Conservation (phyloP, 2,797 vertebrate species). For the Platalea minor region DNA sequence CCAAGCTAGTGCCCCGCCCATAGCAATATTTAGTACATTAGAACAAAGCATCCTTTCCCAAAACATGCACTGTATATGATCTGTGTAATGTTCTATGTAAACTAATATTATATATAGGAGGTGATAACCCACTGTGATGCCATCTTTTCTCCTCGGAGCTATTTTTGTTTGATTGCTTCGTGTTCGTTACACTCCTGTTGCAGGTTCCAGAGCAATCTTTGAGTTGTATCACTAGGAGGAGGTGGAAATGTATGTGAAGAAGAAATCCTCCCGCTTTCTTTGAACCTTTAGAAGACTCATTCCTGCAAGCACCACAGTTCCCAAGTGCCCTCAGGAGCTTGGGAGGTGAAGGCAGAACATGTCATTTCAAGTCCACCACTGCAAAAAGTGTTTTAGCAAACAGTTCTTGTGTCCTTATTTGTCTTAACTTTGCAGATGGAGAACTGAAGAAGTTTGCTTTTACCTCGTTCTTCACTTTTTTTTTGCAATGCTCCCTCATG, state of each 20-base stretch:
- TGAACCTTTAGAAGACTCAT: not conserved
- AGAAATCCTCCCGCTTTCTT: not conserved
- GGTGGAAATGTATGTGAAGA: not conserved
- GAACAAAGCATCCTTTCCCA: not conserved
- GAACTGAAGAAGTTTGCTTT: not conserved
- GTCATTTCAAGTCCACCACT: not conserved
- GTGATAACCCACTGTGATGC: not conserved
- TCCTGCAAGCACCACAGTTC: rapidly evolving
- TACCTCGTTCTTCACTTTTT: not conserved
- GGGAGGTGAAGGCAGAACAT: not conserved
- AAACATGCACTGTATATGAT: not conserved
- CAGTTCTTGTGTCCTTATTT: not conserved
- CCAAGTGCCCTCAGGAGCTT: not conserved
- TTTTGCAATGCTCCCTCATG: not conserved
- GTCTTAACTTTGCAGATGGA: not conserved
- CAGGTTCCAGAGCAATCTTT: not conserved
- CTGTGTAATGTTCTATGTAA: not conserved
- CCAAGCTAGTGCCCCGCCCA: not conserved
- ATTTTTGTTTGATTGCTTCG: not conserved
- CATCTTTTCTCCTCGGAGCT: not conserved
- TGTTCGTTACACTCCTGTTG: not conserved
- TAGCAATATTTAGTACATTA: not conserved
- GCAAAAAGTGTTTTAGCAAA: not conserved
- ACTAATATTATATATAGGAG: not conserved
- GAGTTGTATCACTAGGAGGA: not conserved